These are phyloP conservation scores for Berghia stephanieae DNA, from an alignment of 1,140 invertebrate genomes.

Conservation along the genomic window DNA sequence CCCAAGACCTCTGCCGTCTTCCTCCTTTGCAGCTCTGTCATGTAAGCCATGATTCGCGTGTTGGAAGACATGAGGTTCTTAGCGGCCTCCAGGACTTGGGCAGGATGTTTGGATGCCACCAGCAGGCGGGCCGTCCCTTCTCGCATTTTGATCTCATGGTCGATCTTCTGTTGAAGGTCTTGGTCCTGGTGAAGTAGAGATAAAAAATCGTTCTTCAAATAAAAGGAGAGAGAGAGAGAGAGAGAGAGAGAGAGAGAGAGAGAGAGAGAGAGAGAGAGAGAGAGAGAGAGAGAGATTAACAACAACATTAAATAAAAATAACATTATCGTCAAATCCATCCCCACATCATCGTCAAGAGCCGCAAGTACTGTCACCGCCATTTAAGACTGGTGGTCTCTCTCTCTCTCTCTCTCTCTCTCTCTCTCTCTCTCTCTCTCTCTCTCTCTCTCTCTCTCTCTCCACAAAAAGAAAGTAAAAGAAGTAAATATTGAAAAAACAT, in stretches of 20 bases:
- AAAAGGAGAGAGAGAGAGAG: not conserved
- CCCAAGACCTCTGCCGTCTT: slow-evolving; percentile 68
- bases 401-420: too few relatives aligned
- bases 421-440: too few relatives aligned
- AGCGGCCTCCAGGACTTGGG: slow-evolving; percentile 76
- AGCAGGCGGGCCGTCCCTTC: slow-evolving; percentile 77
- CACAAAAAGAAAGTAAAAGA: too few relatives aligned
- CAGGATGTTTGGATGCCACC: slow-evolving; percentile 74
- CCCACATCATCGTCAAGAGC: too few relatives aligned
- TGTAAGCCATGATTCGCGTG: slow-evolving; percentile 76
- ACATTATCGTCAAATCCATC: too few relatives aligned
- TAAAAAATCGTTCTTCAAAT: not conserved
- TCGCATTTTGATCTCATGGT: slow-evolving; percentile 79
- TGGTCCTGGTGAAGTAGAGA: slow-evolving; percentile 55
- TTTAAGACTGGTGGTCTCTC: too few relatives aligned
- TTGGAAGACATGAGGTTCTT: slow-evolving; percentile 77
- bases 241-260: not conserved
- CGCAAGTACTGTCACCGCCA: too few relatives aligned
- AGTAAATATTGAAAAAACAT: too few relatives aligned
- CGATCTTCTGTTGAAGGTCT: slow-evolving; percentile 78
- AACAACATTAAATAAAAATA: too few relatives aligned
- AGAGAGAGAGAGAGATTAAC: not conserved
- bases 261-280: slow-evolving; percentile 13
- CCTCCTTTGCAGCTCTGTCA: slow-evolving; percentile 74
- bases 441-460: too few relatives aligned